Conservation (phyloP, 2,888 invertebrate genomes). For the Tupiocoris notatus region DNA sequence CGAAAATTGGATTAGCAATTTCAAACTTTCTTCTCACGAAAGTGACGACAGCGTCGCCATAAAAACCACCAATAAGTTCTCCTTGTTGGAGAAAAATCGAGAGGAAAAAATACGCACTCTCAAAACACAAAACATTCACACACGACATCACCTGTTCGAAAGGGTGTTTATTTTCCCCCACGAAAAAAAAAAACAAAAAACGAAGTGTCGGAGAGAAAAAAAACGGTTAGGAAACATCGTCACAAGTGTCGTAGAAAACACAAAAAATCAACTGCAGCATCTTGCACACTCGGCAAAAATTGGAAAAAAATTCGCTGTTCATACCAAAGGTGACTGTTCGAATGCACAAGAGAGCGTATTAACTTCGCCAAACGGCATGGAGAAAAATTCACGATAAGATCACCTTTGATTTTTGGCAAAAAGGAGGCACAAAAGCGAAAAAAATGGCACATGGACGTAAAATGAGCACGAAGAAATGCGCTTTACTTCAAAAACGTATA, state of each 20-base stretch:
- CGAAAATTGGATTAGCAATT: neutral
- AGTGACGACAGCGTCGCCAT: neutral
- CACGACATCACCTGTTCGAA: conserved; percentile 17
- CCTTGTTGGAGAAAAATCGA: conserved; percentile 7
- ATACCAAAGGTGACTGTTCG: conserved; percentile 25
- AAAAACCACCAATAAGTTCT: conserved; percentile 13
- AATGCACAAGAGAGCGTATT: neutral
- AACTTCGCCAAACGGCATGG: neutral
- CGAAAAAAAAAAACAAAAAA: conserved; percentile 15
- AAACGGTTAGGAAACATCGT: neutral
- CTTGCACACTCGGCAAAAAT: conserved; percentile 16
- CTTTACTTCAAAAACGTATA: conserved; percentile 1
- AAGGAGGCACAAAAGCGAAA: neutral
- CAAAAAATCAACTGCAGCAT: neutral
- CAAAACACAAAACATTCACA: conserved; percentile 41
- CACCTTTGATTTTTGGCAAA: neutral
- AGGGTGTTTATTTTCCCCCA: neutral
- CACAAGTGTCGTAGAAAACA: neutral
- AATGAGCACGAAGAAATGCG: neutral
- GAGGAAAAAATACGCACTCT: conserved; percentile 18
- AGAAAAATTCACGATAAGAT: neutral
- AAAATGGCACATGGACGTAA: neutral
- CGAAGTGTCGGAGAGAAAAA: neutral
- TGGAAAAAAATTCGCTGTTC: conserved; percentile 10
- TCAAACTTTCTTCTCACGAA: neutral